These are phyloP conservation scores for Leucoraja erinaceus DNA, from an alignment of 2,113 vertebrate species.

Conservation along the genomic window DNA sequence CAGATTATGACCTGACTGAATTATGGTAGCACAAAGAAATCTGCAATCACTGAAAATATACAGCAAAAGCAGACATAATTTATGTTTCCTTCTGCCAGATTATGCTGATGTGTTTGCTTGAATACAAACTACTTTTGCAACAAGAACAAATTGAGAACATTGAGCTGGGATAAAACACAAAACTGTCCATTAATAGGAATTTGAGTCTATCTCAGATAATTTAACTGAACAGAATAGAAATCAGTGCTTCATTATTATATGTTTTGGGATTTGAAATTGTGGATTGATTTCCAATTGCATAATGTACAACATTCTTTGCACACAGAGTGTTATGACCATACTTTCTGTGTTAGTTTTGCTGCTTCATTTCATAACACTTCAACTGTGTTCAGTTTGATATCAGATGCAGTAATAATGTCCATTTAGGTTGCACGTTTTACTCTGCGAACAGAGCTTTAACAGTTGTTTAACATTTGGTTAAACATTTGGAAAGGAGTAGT, in stretches of 20 bases:
- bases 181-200: neutral
- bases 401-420: neutral
- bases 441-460: neutral
- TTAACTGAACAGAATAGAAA: neutral
- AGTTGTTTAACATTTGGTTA: neutral
- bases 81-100: neutral
- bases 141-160: neutral
- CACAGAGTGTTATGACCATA: neutral
- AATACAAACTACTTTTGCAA: neutral
- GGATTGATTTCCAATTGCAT: neutral
- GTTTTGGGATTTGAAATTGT: neutral
- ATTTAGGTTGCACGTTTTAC: neutral
- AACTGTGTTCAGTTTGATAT: neutral
- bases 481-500: neutral
- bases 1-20: neutral
- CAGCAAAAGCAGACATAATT: neutral
- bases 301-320: neutral
- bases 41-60: neutral
- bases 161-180: neutral
- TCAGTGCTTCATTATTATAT: neutral
- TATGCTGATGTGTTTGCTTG: slow-evolving; percentile 1
- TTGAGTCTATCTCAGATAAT: neutral
- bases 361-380: neutral
- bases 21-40: neutral
- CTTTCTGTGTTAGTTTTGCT: neutral